Evolutionary conservation across 2,113 vertebrate species (phyloP), one percentile per base, ranked within the genome.

Genomic region (Oxyura jamaicensis): DNA sequence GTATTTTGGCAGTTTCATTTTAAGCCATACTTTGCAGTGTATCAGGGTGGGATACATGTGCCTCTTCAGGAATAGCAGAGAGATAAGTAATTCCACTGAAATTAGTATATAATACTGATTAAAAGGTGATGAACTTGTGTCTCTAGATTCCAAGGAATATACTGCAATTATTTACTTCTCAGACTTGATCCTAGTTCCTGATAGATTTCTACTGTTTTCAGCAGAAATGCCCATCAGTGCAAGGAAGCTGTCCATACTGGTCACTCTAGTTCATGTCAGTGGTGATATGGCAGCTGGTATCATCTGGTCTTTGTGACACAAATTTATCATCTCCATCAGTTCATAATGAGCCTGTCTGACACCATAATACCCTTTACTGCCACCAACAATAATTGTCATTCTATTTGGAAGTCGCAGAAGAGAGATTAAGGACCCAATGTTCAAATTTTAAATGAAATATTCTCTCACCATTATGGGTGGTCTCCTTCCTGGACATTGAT

Each of bases 401-500:
- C 88, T 62, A 8, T 69, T 84, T 91, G 81, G 67, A 91, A 89
- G 66, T 87, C 5, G 3, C 50, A 76, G 71, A 79, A 92, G 41
- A 91, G 86, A 91, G 93, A 88, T 91, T 93, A 95, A 91, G 55
- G 83, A 89, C 41, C 89, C 66, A 66, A 81, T 52, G 86, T 86
- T 92, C 87, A 93, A 78, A 83, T 95, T 93, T 91, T 83, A 89
- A 94, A 92, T 82, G 3, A 83, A 95, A 93, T 86, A 78, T 78
- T 94, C 74, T 93, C 66, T 95, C 83, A 76, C 62, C 88, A 1
- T 90, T 93, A 93, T 88, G 92, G 92, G 95, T 97, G 96, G 96
- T 96, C 95, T 93, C 31, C 50, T 86, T 87, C 67, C 74, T 73
- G 79, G 88, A 76, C 67, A 20, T 23, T 68, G 31, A 12, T 82